These are phyloP conservation scores for Cranoglanis bouderius DNA, from an alignment of 2,113 vertebrate species.

Conservation along the genomic window DNA sequence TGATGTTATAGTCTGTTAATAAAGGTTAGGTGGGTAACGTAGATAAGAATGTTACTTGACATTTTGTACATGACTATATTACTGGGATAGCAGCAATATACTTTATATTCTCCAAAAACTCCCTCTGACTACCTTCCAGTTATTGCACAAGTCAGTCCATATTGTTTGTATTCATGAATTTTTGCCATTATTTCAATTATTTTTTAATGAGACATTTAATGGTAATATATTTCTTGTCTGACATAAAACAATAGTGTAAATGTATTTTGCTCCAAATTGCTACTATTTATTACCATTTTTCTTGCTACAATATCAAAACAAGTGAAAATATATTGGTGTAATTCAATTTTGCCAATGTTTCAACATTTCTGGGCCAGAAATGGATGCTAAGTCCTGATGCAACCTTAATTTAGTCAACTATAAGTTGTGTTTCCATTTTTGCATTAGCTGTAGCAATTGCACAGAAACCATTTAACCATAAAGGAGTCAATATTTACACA, in stretches of 20 bases:
- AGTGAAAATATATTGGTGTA: background rate
- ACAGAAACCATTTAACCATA: background rate
- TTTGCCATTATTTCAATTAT: background rate
- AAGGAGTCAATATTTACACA: background rate
- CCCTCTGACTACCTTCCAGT: background rate
- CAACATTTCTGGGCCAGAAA: background rate
- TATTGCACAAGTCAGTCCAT: background rate
- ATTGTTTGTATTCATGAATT: background rate
- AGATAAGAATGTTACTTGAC: background rate
- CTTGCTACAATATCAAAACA: background rate
- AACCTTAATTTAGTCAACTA: background rate
- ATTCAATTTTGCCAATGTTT: background rate
- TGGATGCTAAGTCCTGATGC: background rate
- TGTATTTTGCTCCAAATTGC: background rate
- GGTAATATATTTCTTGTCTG: background rate
- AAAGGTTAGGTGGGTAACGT: background rate
- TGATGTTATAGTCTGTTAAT: background rate
- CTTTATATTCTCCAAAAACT: background rate
- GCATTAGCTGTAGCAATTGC: background rate
- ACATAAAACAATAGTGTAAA: background rate
- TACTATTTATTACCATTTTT: background rate
- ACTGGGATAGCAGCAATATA: background rate
- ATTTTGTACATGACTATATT: background rate
- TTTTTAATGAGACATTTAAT: background rate
- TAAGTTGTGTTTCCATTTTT: too few relatives aligned